Evolutionary conservation across 2,113 vertebrate genomes (phyloP), one percentile per base, ranked within the genome.

Genomic region (Eira barbara): DNA sequence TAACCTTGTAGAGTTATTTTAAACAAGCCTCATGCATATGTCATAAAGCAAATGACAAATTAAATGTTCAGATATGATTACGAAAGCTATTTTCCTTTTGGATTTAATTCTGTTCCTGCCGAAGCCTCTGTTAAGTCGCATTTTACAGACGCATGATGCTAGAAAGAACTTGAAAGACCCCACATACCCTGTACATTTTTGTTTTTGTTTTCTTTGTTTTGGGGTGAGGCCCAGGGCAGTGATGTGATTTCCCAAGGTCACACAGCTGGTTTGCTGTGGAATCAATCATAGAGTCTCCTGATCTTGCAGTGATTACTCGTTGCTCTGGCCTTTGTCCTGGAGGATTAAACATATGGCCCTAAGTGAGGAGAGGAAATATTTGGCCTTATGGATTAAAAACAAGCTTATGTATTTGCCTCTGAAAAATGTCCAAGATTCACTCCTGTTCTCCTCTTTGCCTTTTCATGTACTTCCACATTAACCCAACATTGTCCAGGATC

Each of bases 21-120:
- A 97, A 95, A 59, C 79, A 85, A 97, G 95, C 92, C 45, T 97
- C 86, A 88, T 94, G 81, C 97, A 88, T 92, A 96, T 96, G 96
- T 97, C 97, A 96, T 91, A 98, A 96, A 96, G 82, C 95, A 97
- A 97, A 97, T 97, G 96, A 97, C 91, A 97, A 97, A 96, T 97
- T 95, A 95, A 98, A 96, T 91, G 96, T 95, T 97, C 91, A 87
- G 95, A 97, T 95, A 96, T 65, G 97, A 96, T 97, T 95, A 47
- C 9, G 31, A 95, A 94, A 98, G 96, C 91, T 97, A 95, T 96
- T 98, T 98, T 97, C 94, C 93, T 97, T 97, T 97, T 93, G 93
- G 95, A 97, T 98, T 97, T 97, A 91, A 93, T 95, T 97, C 93
- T 95, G 76, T 97, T 96, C 91, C 93, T 97, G 96, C 69, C 14